Conservation (phyloP, 2,888 invertebrate genomes). For the Eumerus sabulonum region DNA sequence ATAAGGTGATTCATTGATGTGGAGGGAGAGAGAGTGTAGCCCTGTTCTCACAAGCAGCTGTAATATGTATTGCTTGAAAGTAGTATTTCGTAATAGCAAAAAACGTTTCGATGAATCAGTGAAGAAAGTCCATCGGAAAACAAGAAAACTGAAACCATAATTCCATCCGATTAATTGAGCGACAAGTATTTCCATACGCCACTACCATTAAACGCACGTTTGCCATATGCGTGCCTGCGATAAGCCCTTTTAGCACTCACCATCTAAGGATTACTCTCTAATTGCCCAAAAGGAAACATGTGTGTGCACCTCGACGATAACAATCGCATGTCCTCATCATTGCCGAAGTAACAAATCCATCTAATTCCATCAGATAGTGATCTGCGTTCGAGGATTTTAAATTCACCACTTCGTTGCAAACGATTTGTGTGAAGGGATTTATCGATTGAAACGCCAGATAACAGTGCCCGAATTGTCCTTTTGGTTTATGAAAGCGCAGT, state of each 20-base stretch:
- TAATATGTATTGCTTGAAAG: too few species aligned
- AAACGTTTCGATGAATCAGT: too few species aligned
- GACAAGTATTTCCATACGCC: neutral
- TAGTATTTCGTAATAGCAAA: too few species aligned
- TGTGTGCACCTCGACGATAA: constrained; percentile 48
- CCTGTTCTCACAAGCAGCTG: too few species aligned
- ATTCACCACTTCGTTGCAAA: constrained; percentile 54
- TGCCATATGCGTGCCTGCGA: constrained; percentile 37
- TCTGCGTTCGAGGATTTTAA: constrained; percentile 37
- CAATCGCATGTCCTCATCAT: constrained; percentile 50
- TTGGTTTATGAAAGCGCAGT: constrained; percentile 50
- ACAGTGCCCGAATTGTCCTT: constrained; percentile 22
- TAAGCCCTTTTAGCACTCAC: constrained; percentile 10
- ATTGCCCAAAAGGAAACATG: constrained; percentile 60
- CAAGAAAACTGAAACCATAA: neutral
- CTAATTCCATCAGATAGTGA: constrained; percentile 59
- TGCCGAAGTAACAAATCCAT: constrained; percentile 54
- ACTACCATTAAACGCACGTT: too few species aligned
- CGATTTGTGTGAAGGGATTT: constrained; percentile 59
- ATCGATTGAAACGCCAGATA: constrained; percentile 45
- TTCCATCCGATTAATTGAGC: constrained; percentile 11
- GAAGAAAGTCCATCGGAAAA: too few species aligned
- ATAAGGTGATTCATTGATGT: too few species aligned
- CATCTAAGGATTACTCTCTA: constrained; percentile 33
- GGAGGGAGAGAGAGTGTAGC: too few species aligned